A percentile compares a stretch with the other conserved stretches of the same genome.
These are phyloP conservation scores for Pachyramphus minor DNA, from an alignment of 2,113 vertebrate genomes.

Conservation along the genomic window DNA sequence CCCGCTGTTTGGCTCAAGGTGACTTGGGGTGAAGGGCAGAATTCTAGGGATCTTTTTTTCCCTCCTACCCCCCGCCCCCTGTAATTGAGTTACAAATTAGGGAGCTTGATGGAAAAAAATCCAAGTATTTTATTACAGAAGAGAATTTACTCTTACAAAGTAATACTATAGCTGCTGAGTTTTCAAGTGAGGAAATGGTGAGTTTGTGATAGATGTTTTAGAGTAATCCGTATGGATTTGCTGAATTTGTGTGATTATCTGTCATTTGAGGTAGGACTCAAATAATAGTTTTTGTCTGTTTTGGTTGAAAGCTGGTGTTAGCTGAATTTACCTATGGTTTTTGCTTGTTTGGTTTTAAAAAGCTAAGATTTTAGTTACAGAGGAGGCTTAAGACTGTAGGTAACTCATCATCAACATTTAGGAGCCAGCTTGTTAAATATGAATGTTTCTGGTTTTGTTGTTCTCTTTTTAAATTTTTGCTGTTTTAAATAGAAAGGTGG, in stretches of 20 bases:
- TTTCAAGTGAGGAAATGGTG: not conserved
- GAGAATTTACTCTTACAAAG: not conserved
- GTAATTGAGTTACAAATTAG: rapidly evolving
- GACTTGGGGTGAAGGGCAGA: not conserved
- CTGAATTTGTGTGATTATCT: not conserved
- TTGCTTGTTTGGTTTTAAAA: not conserved
- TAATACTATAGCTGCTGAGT: not conserved
- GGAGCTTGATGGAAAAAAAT: not conserved
- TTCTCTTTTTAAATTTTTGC: not conserved
- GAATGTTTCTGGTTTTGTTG: not conserved
- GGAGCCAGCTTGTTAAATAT: not conserved
- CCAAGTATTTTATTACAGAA: not conserved
- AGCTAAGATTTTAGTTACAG: not conserved
- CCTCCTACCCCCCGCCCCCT: not conserved
- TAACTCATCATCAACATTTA: not conserved
- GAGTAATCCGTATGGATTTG: not conserved
- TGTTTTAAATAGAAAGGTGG: not conserved
- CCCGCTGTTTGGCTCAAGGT: not conserved
- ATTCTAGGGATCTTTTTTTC: not conserved
- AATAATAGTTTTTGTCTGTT: not conserved
- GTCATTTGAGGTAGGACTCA: not conserved
- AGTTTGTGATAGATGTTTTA: not conserved
- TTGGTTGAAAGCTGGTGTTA: not conserved
- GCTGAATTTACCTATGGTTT: not conserved
- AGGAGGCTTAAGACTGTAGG: not conserved